Evolutionary conservation across 37 sponge, comb jelly and placozoan species (phyloP).

Genomic region (Oopsacas minuta): DNA sequence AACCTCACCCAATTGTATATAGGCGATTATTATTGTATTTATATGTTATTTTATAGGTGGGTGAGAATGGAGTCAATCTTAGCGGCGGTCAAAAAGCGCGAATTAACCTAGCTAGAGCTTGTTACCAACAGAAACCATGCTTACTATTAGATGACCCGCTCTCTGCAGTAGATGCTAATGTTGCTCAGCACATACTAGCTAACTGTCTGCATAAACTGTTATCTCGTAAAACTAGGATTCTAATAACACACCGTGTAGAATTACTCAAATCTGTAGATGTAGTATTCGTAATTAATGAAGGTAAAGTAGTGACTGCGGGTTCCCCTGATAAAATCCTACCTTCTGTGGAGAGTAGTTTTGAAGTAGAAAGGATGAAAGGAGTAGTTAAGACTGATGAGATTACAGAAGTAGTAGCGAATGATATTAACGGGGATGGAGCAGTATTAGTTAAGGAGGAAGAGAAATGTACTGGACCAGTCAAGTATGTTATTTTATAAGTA

Average conservation of each 20-base stretch:
- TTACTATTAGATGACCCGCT: slow-evolving; percentile 92
- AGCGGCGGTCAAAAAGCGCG: slow-evolving; percentile 97
- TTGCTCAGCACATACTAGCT: slow-evolving; percentile 63
- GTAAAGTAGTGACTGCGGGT: slow-evolving; percentile 39
- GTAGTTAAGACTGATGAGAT: too few species aligned
- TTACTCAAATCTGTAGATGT: slow-evolving; percentile 60
- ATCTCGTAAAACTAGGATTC: slow-evolving; percentile 49
- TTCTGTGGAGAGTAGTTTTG: background rate
- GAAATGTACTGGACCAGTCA: slow-evolving; percentile 25
- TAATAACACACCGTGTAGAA: slow-evolving; percentile 32
- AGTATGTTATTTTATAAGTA: background rate
- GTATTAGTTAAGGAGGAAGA: slow-evolving; percentile 77
- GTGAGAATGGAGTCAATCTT: slow-evolving; percentile 92
- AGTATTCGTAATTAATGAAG: slow-evolving; percentile 60
- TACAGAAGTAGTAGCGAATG: background rate
- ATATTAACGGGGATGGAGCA: background rate
- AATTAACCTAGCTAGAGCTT: slow-evolving; percentile 86
- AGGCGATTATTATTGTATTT: background rate
- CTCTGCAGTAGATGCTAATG: slow-evolving; percentile 91
- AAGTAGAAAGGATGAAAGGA: background rate
- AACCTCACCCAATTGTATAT: background rate
- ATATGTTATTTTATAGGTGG: slow-evolving; percentile 38
- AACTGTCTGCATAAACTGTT: slow-evolving; percentile 74
- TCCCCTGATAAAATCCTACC: slow-evolving; percentile 51
- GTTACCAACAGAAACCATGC: slow-evolving; percentile 83